Base-by-base conservation (phyloP, 2,797 vertebrate species). In the Sebastes vulpes region DNA sequence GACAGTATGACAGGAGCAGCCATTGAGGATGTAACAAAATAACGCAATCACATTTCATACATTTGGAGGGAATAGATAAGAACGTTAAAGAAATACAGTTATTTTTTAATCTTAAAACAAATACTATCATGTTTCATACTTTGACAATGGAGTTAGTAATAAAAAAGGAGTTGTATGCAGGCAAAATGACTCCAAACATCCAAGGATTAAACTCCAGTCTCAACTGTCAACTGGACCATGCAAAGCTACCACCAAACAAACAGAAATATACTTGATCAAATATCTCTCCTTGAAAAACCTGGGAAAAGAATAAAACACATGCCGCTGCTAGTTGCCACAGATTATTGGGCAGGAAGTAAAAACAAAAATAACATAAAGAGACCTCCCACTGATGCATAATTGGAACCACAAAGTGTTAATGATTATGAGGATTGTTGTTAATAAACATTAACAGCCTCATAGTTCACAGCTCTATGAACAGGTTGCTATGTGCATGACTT, bases 381-480 rank as follows among this genome's bases (percentile, higher is more conserved):
- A 56, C 25, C 9, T 6, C 14, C 29, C 2, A 4, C 5, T 71
- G 63, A 69, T 9, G 58, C 26, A 56, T 52, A 31, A 70, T 12
- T 75, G 18, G 14, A 81, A 61, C 3, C 31, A 72, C 57, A 59
- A 69, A 8, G 25, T 16, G 79, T 92, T 89, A 92, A 91, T 92
- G 69, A 82, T 83, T 82, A 42, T 21, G 8, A 52, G 21, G 42
- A 52, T n/a, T 71, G 35, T 32, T 82, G 18, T 73, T 57, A 68
- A 78, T 46, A 82, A 81, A 75, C 64, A 77, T 76, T 78, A 76
- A 78, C 72, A 61, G 5, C 25, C 20, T 63, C n/a, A 42, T 18
- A 68, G 23, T 66, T 58, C 58, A 58, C 14, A 28, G 26, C 52
- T 74, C 18, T 46, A 5, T 26, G 35, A 28, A 63, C 42, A 72